These are phyloP conservation scores for Tiliqua scincoides DNA, from an alignment of 2,113 vertebrate species.

Conservation along the genomic window DNA sequence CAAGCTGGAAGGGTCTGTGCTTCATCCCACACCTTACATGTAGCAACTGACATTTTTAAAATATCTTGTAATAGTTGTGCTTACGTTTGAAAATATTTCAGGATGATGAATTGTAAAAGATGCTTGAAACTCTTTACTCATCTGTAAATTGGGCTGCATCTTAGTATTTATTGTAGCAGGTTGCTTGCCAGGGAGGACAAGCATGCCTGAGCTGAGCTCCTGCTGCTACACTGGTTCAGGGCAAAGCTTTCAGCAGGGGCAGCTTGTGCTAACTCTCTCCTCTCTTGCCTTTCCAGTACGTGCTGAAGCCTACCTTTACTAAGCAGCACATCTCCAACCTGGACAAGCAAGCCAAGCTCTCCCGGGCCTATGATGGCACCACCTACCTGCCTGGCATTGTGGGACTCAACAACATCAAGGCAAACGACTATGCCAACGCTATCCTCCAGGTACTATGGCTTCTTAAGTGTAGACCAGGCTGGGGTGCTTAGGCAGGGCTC, in stretches of 20 bases:
- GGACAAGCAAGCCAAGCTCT: conserved; percentile 95
- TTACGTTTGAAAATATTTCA: background rate
- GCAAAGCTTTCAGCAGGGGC: accelerated
- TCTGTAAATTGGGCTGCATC: background rate
- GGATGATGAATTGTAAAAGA: background rate
- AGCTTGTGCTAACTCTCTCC: accelerated
- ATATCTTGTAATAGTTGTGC: background rate
- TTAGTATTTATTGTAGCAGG: no score
- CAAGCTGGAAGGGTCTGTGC: background rate
- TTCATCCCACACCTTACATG: no score
- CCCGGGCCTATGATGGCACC: conserved; percentile 96
- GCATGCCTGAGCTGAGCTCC: background rate
- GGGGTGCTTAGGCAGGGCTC: background rate
- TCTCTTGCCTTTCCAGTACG: conserved; percentile 81
- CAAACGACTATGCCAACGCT: conserved; percentile 96
- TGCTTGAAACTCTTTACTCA: background rate
- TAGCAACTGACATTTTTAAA: no score
- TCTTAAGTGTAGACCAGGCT: background rate
- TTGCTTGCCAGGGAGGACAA: accelerated
- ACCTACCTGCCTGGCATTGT: conserved; percentile 97
- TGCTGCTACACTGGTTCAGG: background rate
- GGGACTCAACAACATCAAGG: conserved; percentile 98
- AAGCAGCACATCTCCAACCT: conserved; percentile 89
- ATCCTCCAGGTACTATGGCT: conserved; percentile 87
- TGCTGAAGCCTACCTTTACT: conserved; percentile 95